Evolutionary conservation across 2,113 vertebrate genomes (phyloP).

Genomic region (Synchiropus splendidus): DNA sequence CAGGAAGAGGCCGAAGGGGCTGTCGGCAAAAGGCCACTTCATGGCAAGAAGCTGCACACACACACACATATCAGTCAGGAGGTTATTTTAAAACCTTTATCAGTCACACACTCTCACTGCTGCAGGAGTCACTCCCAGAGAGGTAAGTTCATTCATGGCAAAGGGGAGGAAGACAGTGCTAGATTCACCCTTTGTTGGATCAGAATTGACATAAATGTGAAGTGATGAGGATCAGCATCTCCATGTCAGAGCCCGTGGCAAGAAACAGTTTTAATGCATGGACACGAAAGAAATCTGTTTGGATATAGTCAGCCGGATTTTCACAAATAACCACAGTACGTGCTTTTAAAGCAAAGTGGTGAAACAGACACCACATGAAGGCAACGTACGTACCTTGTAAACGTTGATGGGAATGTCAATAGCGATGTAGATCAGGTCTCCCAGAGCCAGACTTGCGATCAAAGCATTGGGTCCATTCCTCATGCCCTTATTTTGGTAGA

Average conservation of each 20-base stretch:
- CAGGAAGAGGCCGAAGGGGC: conserved; percentile 75
- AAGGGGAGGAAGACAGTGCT: too few species aligned
- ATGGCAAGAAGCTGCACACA: conserved; percentile 73
- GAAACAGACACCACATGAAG: too few species aligned
- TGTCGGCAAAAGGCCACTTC: conserved; percentile 79
- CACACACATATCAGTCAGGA: conserved; percentile 9
- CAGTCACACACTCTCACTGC: conserved; percentile 30
- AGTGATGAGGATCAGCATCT: not conserved
- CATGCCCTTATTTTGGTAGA: conserved; percentile 92
- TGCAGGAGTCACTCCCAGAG: conserved; percentile 2
- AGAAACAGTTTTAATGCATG: too few species aligned
- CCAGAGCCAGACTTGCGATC: conserved; percentile 86
- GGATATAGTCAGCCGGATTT: too few species aligned
- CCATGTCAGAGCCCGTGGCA: not conserved
- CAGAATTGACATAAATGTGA: not conserved
- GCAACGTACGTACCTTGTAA: conserved; percentile 80
- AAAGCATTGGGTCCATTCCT: conserved; percentile 87
- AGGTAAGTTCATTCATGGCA: too few species aligned
- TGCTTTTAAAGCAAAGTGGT: too few species aligned
- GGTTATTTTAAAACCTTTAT: conserved; percentile 40
- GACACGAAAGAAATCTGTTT: too few species aligned
- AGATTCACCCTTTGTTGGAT: not conserved
- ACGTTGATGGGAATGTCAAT: conserved; percentile 84
- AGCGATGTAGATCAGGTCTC: conserved; percentile 87
- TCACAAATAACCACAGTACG: too few species aligned